phyloP scores from a whole-genome alignment of 92 coral and sea anemone species.

The Porites cylindrica region DNA sequence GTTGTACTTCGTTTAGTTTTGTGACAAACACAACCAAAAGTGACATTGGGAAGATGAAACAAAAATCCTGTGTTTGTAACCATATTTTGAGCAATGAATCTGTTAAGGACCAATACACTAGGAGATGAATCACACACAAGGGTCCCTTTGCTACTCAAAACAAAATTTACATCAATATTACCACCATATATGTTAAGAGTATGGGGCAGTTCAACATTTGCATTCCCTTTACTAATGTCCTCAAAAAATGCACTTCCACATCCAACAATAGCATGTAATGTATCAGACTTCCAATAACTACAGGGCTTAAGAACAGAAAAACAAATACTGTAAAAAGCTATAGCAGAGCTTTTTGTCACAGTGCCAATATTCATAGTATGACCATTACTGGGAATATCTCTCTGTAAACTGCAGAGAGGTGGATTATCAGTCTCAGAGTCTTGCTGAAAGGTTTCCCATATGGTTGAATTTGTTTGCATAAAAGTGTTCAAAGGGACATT shows the following conservation, averaged over 20 bases:
- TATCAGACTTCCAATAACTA: constrained; percentile 61
- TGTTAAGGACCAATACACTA: too few relatives aligned
- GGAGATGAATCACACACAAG: too few relatives aligned
- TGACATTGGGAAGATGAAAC: background rate
- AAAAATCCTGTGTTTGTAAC: background rate
- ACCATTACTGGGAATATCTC: too few relatives aligned
- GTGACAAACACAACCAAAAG: background rate
- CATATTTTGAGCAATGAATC: background rate
- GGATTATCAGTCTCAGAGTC: too few relatives aligned
- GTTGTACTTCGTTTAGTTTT: constrained; percentile 15
- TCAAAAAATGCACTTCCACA: constrained; percentile 31
- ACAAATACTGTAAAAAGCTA: constrained; percentile 54
- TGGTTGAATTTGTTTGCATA: background rate
- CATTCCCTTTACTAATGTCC: background rate
- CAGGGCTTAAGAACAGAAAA: constrained; percentile 56
- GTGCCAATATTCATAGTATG: constrained; percentile 14
- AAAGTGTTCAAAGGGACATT: background rate
- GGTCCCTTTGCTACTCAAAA: too few relatives aligned
- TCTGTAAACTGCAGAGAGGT: too few relatives aligned
- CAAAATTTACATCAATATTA: too few relatives aligned
- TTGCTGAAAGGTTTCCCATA: too few relatives aligned
- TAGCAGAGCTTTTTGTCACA: constrained; percentile 39
- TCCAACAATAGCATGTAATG: constrained; percentile 45
- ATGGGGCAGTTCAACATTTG: background rate
- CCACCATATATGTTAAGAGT: too few relatives aligned